Conservation (phyloP, 1,140 invertebrate species). For the Ips typographus region DNA sequence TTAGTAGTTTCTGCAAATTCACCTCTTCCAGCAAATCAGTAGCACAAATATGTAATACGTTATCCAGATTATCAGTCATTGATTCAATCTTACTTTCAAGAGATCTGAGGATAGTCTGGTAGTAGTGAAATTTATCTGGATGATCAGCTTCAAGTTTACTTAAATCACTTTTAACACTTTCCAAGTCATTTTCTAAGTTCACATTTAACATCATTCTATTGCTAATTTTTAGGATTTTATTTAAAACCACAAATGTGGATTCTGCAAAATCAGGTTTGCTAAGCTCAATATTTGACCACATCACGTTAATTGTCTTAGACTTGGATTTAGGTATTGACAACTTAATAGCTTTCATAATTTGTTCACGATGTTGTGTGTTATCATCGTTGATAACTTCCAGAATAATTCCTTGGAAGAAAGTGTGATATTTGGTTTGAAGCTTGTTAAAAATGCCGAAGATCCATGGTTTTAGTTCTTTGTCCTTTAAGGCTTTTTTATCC, state of each 20-base stretch:
- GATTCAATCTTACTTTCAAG: no score
- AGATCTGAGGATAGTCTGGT: no score
- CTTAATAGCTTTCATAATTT: neutral
- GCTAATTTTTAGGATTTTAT: no score
- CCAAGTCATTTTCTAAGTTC: no score
- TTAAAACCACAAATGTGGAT: neutral
- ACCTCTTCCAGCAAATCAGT: no score
- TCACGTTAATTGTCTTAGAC: neutral
- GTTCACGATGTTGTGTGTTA: neutral
- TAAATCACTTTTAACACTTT: no score
- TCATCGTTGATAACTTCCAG: neutral
- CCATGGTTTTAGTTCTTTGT: neutral
- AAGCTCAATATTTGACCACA: neutral
- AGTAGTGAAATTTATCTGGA: no score
- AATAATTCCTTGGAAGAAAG: neutral
- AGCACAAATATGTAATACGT: no score
- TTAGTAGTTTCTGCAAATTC: no score
- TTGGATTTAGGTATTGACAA: neutral
- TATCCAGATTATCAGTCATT: no score
- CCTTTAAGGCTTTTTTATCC: neutral
- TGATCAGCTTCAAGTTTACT: no score
- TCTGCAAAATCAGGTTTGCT: slow-evolving; percentile 17
- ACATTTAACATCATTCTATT: no score
- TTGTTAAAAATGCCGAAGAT: neutral
- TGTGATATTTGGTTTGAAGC: neutral